phyloP scores from a whole-genome alignment of 2,113 vertebrate genomes.

The Gila orcuttii region DNA sequence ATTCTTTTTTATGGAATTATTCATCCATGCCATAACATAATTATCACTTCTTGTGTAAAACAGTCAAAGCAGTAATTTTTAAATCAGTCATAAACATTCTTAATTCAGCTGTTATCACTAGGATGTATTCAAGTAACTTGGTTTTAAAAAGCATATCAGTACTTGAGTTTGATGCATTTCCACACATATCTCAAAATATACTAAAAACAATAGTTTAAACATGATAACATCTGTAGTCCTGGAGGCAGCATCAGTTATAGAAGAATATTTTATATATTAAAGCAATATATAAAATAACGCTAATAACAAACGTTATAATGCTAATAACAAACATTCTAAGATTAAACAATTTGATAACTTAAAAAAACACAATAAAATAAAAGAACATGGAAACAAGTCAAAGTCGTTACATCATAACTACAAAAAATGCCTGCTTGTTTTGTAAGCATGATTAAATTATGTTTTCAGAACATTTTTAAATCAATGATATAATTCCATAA shows the following conservation, averaged over 20 bases:
- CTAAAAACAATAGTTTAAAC: not conserved
- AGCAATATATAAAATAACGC: too few relatives aligned
- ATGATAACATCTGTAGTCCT: not conserved
- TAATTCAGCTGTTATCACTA: not conserved
- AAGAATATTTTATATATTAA: too few relatives aligned
- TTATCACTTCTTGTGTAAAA: not conserved
- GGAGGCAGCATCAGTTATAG: too few relatives aligned
- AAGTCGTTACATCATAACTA: too few relatives aligned
- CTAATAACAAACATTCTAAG: too few relatives aligned
- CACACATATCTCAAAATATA: not conserved
- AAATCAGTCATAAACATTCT: not conserved
- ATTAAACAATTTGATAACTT: too few relatives aligned
- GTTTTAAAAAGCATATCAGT: not conserved
- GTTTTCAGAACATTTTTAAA: not conserved
- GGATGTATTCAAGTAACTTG: not conserved
- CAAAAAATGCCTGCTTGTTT: not conserved
- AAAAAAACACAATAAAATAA: not conserved
- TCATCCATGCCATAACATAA: not conserved
- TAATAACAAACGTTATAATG: too few relatives aligned
- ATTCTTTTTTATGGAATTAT: not conserved
- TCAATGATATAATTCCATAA: not conserved
- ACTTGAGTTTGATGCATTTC: not conserved
- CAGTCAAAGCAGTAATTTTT: not conserved
- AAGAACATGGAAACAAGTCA: not conserved
- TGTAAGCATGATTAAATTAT: not conserved